phyloP scores from a whole-genome alignment of 2,888 invertebrate species.

The Caenorhabditis sp. region DNA sequence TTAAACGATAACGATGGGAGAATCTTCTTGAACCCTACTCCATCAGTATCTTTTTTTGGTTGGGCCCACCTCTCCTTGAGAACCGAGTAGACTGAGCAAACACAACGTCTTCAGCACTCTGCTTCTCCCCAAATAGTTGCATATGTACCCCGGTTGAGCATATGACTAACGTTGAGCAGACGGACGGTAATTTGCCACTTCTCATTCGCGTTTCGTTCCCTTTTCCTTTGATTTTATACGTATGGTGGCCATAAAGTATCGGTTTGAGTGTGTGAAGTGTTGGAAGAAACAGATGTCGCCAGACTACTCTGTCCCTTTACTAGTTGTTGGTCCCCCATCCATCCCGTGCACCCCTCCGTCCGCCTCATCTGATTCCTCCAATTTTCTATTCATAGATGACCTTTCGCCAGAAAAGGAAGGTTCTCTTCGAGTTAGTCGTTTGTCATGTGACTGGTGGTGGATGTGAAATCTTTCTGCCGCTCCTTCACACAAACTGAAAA shows the following conservation, averaged over 20 bases:
- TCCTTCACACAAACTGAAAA: not conserved
- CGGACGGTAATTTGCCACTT: conserved; percentile 37
- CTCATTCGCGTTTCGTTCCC: not conserved
- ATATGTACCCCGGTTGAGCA: conserved; percentile 2
- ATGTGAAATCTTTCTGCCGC: not conserved
- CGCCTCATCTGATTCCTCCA: not conserved
- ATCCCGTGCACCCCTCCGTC: not conserved
- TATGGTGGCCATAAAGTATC: conserved; percentile 15
- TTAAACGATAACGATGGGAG: not conserved
- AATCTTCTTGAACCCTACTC: conserved; percentile 2
- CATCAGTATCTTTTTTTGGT: too few species aligned
- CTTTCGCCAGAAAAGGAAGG: not conserved
- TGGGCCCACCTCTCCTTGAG: not conserved
- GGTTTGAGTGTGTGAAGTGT: conserved; percentile 19
- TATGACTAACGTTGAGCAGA: conserved; percentile 40
- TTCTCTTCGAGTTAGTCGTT: conserved; percentile 16
- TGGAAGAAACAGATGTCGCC: conserved; percentile 47
- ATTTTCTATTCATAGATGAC: conserved; percentile 5
- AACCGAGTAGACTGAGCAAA: conserved; percentile 1
- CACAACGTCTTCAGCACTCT: not conserved
- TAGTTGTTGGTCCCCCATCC: conserved; percentile 2
- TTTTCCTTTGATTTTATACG: conserved; percentile 34
- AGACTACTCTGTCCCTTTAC: conserved; percentile 17
- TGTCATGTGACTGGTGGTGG: not conserved
- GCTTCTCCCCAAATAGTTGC: not conserved